These are phyloP conservation scores for Loripinus fragilis DNA, from an alignment of 2,888 invertebrate species.

Conservation along the genomic window DNA sequence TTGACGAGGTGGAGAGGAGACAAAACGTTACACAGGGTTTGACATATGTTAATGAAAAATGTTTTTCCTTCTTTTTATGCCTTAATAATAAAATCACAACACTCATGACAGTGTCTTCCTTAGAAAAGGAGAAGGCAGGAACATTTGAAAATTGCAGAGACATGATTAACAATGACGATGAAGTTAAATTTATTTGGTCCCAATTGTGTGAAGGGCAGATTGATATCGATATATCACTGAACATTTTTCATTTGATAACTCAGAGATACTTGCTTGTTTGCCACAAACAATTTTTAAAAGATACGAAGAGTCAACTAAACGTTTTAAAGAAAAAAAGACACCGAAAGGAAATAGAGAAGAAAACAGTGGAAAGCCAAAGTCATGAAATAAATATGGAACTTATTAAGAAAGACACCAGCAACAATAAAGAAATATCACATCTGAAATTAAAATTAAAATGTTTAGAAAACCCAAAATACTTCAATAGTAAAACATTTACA, in stretches of 20 bases:
- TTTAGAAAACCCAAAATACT: background rate
- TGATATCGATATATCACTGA: background rate
- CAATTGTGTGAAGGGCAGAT: background rate
- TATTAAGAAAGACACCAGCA: constrained; percentile 25
- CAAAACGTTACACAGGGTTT: constrained; percentile 38
- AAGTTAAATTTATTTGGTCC: background rate
- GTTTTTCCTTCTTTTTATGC: constrained; percentile 29
- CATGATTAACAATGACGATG: background rate
- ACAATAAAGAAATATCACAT: constrained; percentile 29
- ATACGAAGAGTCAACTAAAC: constrained; percentile 31
- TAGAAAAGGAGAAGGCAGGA: constrained; percentile 13
- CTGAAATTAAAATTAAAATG: constrained; percentile 33
- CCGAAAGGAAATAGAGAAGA: constrained; percentile 36
- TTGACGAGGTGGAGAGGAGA: constrained; percentile 36
- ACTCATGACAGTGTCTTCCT: background rate
- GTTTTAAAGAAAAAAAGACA: constrained; percentile 41
- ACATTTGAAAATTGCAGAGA: constrained; percentile 30
- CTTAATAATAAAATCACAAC: constrained; percentile 4
- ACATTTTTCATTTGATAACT: background rate
- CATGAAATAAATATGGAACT: constrained; percentile 20
- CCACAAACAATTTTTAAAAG: constrained; percentile 43
- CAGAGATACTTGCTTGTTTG: constrained; percentile 31
- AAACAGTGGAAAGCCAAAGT: background rate
- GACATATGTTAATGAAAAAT: constrained; percentile 36
- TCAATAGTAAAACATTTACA: background rate